Evolutionary conservation across 2,113 vertebrate species (phyloP), one percentile per base, ranked within the genome.

Genomic region (Myotis brandtii): DNA sequence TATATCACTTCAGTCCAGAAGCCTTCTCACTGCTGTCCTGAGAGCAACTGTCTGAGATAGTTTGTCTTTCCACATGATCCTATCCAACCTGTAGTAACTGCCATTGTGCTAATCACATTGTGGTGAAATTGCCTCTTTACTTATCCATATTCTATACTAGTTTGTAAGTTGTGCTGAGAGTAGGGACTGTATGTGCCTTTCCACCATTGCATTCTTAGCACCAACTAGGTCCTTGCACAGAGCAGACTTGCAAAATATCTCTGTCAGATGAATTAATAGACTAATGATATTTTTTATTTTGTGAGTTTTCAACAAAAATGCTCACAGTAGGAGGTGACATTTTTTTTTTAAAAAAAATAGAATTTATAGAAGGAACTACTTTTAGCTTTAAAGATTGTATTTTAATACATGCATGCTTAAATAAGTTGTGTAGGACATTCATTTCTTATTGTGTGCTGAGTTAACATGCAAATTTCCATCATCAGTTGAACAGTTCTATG

Each of bases 401-500:
- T 93, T 95, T 89, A 91, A 92, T 59, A 84, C 5, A 17, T 7
- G 21, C 62, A 27, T 16, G 2, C 59, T 95, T 93, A 92, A 89
- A 66, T 82, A 37, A 73, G 27, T 93, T 92, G 56, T 69, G 10
- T 50, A 48, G 66, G 37, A 67, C 14, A n/a, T 93, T 87, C 37
- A 52, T 81, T 97, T 95, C 85, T 96, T 94, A n/a, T 96, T 84
- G 80, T 88, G 73, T 79, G 64, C 84, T 86, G 91, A 84, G 95
- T 96, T 96, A 94, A 91, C 88, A 94, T 94, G 90, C 88, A 95
- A 95, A 96, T 97, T 96, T 96, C 87, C 79, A 77, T 79, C 96
- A 88, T 82, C 91, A 95, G 85, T 91, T 86, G 95, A 96, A 94
- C 92, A 85, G 75, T 96, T 95, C 48, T 76, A 32, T 83, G 70